Evolutionary conservation across 2,113 vertebrate species (phyloP).

Genomic region (Tragelaphus strepsiceros): DNA sequence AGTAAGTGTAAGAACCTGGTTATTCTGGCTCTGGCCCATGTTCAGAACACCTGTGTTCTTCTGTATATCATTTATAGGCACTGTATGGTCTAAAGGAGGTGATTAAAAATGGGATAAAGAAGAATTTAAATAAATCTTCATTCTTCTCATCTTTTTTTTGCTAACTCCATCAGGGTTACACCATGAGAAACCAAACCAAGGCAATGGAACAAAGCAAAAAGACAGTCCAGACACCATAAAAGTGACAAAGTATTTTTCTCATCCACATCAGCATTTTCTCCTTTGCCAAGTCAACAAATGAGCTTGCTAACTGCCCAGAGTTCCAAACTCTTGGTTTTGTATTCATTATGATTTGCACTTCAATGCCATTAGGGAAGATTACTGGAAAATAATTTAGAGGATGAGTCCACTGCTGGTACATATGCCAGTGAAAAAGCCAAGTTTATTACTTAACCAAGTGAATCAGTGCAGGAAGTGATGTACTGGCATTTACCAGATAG

Average conservation of each 20-base stretch:
- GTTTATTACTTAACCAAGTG: not conserved
- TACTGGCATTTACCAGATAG: not conserved
- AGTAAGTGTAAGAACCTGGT: not conserved
- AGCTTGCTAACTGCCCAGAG: slow-evolving; percentile 1
- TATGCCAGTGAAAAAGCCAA: not conserved
- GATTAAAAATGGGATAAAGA: not conserved
- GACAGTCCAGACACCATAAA: not conserved
- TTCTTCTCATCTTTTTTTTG: not conserved
- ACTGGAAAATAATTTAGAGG: not conserved
- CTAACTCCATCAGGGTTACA: not conserved
- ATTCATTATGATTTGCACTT: not conserved
- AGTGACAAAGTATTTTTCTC: not conserved
- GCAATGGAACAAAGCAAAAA: not conserved
- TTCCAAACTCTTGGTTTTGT: not conserved
- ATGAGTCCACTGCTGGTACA: not conserved
- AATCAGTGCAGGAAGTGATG: not conserved
- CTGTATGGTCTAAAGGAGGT: not conserved
- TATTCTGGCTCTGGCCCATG: not conserved
- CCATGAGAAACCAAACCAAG: not conserved
- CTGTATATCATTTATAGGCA: not conserved
- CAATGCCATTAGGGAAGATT: not conserved
- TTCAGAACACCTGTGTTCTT: not conserved
- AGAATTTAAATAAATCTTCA: not conserved
- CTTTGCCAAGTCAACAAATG: slow-evolving; percentile 19
- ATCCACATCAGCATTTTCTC: not conserved